Evolutionary conservation across 2,113 vertebrate genomes (phyloP).

Genomic region (Oxyura jamaicensis): DNA sequence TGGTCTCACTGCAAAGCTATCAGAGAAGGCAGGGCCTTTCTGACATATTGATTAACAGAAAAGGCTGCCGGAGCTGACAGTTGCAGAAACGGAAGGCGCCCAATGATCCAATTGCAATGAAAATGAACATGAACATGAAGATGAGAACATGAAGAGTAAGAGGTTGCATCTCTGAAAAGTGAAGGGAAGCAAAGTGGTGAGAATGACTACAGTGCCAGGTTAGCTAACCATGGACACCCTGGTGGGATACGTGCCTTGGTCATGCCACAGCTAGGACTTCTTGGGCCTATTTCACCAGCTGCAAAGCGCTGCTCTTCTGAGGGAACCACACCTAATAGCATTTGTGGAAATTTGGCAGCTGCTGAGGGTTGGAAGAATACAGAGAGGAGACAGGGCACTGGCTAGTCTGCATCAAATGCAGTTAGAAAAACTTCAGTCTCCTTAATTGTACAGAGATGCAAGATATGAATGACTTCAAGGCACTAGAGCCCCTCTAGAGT

Average conservation of each 20-base stretch:
- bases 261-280: neutral
- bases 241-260: neutral
- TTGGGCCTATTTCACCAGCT: neutral
- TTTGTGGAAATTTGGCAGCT: neutral
- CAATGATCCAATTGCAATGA: neutral
- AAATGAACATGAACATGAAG: neutral
- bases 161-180: neutral
- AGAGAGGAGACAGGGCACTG: neutral
- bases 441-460: neutral
- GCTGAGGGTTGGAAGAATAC: neutral
- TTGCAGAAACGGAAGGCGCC: neutral
- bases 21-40: neutral
- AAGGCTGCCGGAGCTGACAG: neutral
- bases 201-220: neutral
- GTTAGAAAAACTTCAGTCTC: neutral
- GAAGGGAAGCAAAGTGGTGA: neutral
- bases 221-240: neutral
- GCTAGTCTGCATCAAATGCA: neutral
- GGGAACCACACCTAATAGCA: neutral
- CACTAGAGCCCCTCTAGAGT: neutral
- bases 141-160: neutral
- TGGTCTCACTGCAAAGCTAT: neutral
- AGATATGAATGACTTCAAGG: neutral
- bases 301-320: neutral
- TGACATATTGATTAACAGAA: neutral